phyloP scores from a whole-genome alignment of 2,888 invertebrate genomes.

The Odontothrips loti region DNA sequence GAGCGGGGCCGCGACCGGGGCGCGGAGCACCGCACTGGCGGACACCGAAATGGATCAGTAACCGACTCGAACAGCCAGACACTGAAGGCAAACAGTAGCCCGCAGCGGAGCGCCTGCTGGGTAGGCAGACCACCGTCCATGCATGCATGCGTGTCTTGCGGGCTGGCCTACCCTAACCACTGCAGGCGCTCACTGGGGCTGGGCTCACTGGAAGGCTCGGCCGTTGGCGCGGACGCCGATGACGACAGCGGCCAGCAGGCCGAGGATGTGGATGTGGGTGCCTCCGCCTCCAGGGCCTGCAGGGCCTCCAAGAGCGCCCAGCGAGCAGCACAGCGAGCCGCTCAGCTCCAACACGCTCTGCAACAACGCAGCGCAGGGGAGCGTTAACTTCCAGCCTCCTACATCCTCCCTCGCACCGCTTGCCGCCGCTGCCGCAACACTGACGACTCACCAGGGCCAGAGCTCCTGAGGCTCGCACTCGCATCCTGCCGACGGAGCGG shows the following conservation, averaged over 20 bases:
- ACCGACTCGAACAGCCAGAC: too few relatives aligned
- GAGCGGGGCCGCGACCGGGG: neutral
- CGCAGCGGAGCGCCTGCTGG: too few relatives aligned
- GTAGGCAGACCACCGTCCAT: too few relatives aligned
- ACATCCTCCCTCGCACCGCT: too few relatives aligned
- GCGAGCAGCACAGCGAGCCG: neutral
- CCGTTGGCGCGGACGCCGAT: neutral
- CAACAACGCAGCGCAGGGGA: neutral
- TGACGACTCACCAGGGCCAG: neutral
- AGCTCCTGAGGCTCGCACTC: neutral
- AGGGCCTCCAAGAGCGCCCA: neutral
- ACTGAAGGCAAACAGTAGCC: too few relatives aligned
- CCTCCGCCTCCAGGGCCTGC: too few relatives aligned
- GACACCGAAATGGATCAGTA: too few relatives aligned
- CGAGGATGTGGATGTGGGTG: neutral
- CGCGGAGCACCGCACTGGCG: neutral
- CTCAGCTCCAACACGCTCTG: neutral
- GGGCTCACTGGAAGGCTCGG: neutral
- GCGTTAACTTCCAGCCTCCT: too few relatives aligned
- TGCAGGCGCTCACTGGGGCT: too few relatives aligned
- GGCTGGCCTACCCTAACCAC: too few relatives aligned
- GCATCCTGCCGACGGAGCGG: neutral
- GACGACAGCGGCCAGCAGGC: neutral
- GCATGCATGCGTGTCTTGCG: too few relatives aligned
- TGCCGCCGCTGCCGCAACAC: too few relatives aligned